phyloP scores from a whole-genome alignment of 2,113 vertebrate genomes.

The Echinops telfairi region DNA sequence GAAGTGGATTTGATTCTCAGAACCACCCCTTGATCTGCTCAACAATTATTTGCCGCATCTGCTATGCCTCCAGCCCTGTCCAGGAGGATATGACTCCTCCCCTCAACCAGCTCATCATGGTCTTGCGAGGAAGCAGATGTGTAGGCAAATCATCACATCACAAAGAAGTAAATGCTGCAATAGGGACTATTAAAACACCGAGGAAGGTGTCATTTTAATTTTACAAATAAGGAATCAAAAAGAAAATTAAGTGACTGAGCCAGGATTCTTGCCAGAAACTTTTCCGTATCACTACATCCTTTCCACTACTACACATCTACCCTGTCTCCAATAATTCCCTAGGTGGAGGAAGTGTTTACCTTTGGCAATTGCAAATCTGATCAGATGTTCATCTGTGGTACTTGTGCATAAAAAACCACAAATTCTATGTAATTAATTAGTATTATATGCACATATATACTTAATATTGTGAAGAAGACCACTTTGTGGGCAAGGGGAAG shows the following conservation, averaged over 20 bases:
- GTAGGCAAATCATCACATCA: slow-evolving; percentile 51
- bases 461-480: not conserved
- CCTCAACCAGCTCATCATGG: not conserved
- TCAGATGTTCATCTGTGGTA: slow-evolving; percentile 6
- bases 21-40: slow-evolving; percentile 18
- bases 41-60: slow-evolving; percentile 40
- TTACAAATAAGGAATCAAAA: no score
- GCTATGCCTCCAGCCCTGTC: not conserved
- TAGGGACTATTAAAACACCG: slow-evolving; percentile 23
- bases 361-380: slow-evolving; percentile 5
- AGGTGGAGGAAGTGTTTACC: slow-evolving; percentile 12
- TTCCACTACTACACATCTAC: not conserved
- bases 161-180: slow-evolving; percentile 14
- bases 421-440: slow-evolving; percentile 33
- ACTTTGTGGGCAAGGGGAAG: not conserved
- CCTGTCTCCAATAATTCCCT: slow-evolving; percentile 40
- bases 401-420: slow-evolving; percentile 29
- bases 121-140: slow-evolving; percentile 51
- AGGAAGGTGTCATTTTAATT: slow-evolving; percentile 27
- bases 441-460: not conserved
- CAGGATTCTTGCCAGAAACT: not conserved
- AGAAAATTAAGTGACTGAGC: not conserved
- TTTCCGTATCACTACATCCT: slow-evolving; percentile 19
- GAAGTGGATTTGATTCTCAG: not conserved
- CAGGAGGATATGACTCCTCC: slow-evolving; percentile 3